Evolutionary conservation across 2,797 vertebrate genomes (phyloP), one percentile per base, ranked within the genome.

Genomic region (Falco berigora): DNA sequence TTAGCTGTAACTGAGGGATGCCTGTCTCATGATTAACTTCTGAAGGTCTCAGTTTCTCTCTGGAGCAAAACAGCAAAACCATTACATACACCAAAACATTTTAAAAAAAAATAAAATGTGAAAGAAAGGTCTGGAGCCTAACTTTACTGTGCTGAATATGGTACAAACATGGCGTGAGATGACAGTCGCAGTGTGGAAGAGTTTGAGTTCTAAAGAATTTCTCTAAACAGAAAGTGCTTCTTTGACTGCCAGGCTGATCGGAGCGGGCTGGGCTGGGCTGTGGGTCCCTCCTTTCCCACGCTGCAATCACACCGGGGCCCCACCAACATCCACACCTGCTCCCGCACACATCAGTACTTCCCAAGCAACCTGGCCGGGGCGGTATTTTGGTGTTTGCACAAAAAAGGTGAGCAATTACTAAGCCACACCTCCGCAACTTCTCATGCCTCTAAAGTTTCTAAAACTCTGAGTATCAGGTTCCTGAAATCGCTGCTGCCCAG

Each of bases 361-460:
- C 89, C 86, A 38, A 34, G 27, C 46, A 52, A 28, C 67, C 55
- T 21, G 47, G 68, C 50, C 18, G 0, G 52, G 77, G 67, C 1
- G 2, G 23, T 34, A 46, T 3, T 61, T 95, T 80, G 42, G 88
- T 83, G 80, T 82, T 90, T 59, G 80, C 63, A 85, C 71, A 88
- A 77, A 89, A 82, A 77, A 69, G 82, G 85, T 21, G 77, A 95
- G 90, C 83, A 68, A 95, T 95, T 95, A 90, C 86, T 2, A 32
- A 38, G 40, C 56, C 88, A 49, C 95, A 16, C 74, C 91, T 68
- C 90, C 1, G 0, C 87, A 94, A 56, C 92, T 97, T 94, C 95
- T 96, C 92, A 95, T 93, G 91, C 80, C 95, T 95, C 90, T 89
- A 84, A 72, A n/a, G 83, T 96, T 92, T 94, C 95, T 8, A 46